Conservation (phyloP, 2,113 vertebrate genomes). For the Nannospalax galili region DNA sequence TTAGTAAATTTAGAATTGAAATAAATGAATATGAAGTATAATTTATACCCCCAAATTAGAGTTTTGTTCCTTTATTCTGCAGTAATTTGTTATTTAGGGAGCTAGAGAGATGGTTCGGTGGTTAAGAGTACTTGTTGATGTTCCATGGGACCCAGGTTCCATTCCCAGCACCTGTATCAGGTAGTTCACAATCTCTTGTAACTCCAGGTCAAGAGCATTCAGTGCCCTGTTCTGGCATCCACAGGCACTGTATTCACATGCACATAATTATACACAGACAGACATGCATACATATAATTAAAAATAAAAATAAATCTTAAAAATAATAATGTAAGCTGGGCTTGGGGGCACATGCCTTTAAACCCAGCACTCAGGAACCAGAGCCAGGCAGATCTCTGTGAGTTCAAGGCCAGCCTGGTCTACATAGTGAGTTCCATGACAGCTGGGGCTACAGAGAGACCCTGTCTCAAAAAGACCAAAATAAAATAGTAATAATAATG, state of each 20-base stretch:
- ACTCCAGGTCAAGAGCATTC: neutral
- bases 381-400: no score
- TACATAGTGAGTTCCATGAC: no score
- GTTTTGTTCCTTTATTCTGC: neutral
- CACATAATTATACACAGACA: neutral
- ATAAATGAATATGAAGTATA: neutral
- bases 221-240: neutral
- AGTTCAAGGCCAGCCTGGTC: no score
- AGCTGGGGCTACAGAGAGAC: no score
- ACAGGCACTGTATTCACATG: neutral
- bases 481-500: no score
- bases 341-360: no score
- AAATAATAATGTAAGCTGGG: no score
- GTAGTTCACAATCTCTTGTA: neutral
- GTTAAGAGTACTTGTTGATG: neutral
- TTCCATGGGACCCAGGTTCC: neutral
- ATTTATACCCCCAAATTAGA: neutral
- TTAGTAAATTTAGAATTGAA: neutral
- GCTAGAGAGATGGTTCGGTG: neutral
- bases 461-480: no score
- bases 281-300: neutral
- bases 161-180: neutral
- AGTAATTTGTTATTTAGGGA: neutral
- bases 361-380: no score
- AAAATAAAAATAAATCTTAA: neutral